Evolutionary conservation across 2,888 invertebrate genomes (phyloP).

Genomic region (Tetramorium bicarinatum): DNA sequence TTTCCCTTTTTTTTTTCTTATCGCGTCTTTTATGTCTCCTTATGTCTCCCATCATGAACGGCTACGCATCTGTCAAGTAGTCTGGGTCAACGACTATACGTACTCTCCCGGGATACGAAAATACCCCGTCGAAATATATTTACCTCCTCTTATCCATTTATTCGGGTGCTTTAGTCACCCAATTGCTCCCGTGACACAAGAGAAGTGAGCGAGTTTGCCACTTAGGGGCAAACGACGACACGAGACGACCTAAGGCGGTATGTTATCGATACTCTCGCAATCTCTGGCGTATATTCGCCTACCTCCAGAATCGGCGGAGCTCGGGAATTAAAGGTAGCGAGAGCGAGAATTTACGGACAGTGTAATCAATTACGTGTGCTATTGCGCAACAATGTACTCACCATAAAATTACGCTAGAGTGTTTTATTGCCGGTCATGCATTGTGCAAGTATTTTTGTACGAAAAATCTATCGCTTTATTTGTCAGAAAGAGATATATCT

Average conservation of each 20-base stretch:
- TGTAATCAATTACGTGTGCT: slow-evolving; percentile 27
- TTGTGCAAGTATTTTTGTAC: neutral
- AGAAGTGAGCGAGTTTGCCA: slow-evolving; percentile 48
- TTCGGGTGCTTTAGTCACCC: slow-evolving; percentile 55
- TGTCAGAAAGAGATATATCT: too few species aligned
- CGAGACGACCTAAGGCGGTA: slow-evolving; percentile 33
- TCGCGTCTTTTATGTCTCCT: slow-evolving; percentile 17
- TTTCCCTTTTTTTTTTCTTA: neutral
- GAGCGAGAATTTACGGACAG: slow-evolving; percentile 26
- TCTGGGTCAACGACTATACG: slow-evolving; percentile 17
- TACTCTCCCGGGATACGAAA: slow-evolving; percentile 9
- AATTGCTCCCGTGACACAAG: slow-evolving; percentile 46
- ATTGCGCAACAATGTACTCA: slow-evolving; percentile 24
- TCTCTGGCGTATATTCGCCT: slow-evolving; percentile 32
- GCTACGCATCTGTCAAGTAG: slow-evolving; percentile 10
- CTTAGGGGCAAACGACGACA: slow-evolving; percentile 40
- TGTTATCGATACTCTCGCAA: slow-evolving; percentile 49
- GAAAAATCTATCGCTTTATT: neutral
- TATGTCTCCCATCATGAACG: neutral
- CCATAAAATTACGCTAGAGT: slow-evolving; percentile 4
- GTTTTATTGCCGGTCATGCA: neutral
- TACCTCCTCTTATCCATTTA: slow-evolving; percentile 58
- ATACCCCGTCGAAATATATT: slow-evolving; percentile 32
- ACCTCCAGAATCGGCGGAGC: neutral
- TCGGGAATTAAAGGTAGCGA: slow-evolving; percentile 27